Evolutionary conservation across 92 coral and sea anemone species (phyloP).

Genomic region (Porites cylindrica): DNA sequence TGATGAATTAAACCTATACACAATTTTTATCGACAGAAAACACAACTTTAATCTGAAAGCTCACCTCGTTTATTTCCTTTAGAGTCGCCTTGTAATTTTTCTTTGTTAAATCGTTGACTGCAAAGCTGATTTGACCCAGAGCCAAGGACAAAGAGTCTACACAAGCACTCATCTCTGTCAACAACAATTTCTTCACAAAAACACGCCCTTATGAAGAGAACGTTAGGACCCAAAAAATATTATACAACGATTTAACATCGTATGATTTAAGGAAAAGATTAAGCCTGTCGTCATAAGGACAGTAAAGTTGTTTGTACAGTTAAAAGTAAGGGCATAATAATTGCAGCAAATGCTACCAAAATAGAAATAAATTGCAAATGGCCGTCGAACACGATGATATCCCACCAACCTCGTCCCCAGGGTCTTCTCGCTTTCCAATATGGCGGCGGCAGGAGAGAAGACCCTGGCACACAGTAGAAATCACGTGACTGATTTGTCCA

Average conservation of each 20-base stretch:
- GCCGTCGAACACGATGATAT: constrained; percentile 66
- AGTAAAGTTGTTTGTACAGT: neutral
- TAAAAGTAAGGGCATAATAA: constrained; percentile 3
- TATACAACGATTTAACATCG: constrained; percentile 8
- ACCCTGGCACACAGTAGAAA: too few relatives aligned
- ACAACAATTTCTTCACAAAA: neutral
- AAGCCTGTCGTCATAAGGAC: neutral
- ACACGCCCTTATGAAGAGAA: constrained; percentile 13
- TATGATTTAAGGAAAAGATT: neutral
- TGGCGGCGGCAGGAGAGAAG: too few relatives aligned
- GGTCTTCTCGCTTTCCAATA: too few relatives aligned
- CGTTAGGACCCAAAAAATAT: neutral
- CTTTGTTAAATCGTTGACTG: constrained; percentile 90
- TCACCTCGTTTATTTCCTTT: constrained; percentile 94
- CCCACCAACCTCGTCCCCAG: too few relatives aligned
- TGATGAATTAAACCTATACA: neutral
- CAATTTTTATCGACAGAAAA: neutral
- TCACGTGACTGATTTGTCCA: too few relatives aligned
- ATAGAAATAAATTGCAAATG: constrained; percentile 43
- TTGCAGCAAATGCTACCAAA: neutral
- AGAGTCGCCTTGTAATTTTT: constrained; percentile 94
- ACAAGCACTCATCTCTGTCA: constrained; percentile 73
- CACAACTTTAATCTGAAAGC: neutral
- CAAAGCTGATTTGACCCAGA: constrained; percentile 96
- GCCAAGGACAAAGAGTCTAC: constrained; percentile 95